Evolutionary conservation across 2,888 invertebrate genomes (phyloP).

Genomic region (Cremastobaeus sp.): DNA sequence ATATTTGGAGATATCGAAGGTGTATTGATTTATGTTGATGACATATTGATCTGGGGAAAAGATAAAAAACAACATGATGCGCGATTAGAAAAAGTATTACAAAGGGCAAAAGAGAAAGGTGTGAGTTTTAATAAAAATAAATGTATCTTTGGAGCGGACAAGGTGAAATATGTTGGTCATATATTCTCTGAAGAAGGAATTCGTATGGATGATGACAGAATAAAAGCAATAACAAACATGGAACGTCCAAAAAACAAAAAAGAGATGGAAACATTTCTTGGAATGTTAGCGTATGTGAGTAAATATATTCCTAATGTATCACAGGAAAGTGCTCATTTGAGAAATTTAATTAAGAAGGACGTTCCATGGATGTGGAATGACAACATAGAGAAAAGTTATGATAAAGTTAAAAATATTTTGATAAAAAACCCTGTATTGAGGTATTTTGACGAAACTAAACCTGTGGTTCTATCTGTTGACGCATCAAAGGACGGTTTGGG

Average conservation of each 20-base stretch:
- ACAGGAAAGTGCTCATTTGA: neutral
- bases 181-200: slow-evolving; percentile 44
- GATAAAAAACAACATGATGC: slow-evolving; percentile 62
- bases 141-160: slow-evolving; percentile 33
- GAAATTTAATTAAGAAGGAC: slow-evolving; percentile 2
- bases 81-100: slow-evolving; percentile 42
- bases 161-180: slow-evolving; percentile 53
- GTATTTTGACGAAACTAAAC: neutral
- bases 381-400: neutral
- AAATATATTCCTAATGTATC: neutral
- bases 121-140: slow-evolving; percentile 51
- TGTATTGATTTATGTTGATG: neutral
- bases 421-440: neutral
- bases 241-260: slow-evolving; percentile 36
- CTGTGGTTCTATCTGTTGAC: neutral
- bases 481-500: neutral
- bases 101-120: slow-evolving; percentile 28
- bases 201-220: slow-evolving; percentile 46
- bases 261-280: slow-evolving; percentile 23
- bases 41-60: slow-evolving; percentile 60
- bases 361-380: neutral
- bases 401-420: neutral
- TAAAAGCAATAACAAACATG: slow-evolving; percentile 58
- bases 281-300: neutral
- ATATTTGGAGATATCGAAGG: slow-evolving; percentile 2